Evolutionary conservation across 2,113 vertebrate genomes (phyloP).

Genomic region (Camelus dromedarius): DNA sequence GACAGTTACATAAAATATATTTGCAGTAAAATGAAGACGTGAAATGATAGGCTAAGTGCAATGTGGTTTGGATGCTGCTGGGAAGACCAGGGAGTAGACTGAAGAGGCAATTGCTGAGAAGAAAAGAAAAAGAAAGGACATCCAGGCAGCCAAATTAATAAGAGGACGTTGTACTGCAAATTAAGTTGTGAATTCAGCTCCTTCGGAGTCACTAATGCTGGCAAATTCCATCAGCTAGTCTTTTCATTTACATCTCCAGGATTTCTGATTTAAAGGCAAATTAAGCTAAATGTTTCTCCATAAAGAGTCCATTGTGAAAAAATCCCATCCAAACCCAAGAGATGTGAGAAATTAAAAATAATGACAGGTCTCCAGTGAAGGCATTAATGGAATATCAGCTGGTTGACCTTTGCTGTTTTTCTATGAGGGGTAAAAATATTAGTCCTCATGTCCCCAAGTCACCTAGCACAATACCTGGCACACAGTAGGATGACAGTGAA

Average conservation of each 20-base stretch:
- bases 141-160: conserved; percentile 55
- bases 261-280: conserved; percentile 66
- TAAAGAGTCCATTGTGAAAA: neutral
- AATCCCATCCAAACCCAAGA: neutral
- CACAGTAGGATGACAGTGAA: neutral
- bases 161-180: conserved; percentile 48
- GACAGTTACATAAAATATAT: conserved; percentile 52
- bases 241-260: conserved; percentile 45
- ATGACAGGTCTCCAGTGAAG: neutral
- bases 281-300: neutral
- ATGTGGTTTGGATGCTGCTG: conserved; percentile 38
- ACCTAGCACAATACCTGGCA: neutral
- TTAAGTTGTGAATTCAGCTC: conserved; percentile 66
- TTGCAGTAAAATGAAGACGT: conserved; percentile 53
- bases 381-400: neutral
- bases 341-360: neutral
- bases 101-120: conserved; percentile 30
- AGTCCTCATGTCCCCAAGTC: neutral
- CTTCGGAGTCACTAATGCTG: conserved; percentile 50
- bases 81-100: conserved; percentile 4
- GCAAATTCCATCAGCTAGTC: conserved; percentile 39
- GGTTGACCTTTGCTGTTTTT: neutral
- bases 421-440: neutral
- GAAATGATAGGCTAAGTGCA: conserved; percentile 50
- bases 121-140: conserved; percentile 29